These are phyloP conservation scores for Sminthopsis crassicaudata DNA, from an alignment of 2,113 vertebrate species.

Conservation along the genomic window DNA sequence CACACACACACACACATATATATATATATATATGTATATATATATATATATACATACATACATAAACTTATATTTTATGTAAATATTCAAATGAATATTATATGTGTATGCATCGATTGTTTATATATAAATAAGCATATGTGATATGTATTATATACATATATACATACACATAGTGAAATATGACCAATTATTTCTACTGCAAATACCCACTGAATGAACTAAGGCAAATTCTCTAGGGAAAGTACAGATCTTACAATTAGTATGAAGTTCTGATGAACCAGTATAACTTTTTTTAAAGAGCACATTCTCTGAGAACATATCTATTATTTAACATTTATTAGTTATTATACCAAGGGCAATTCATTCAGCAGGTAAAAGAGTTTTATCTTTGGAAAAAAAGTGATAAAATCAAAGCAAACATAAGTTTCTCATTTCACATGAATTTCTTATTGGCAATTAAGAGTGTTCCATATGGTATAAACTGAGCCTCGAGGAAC, in stretches of 20 bases:
- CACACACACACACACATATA: too few species aligned
- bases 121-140: not conserved
- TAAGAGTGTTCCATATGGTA: slow-evolving; percentile 17
- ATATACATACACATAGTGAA: not conserved
- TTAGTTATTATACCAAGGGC: not conserved
- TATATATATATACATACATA: not conserved
- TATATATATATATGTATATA: too few species aligned
- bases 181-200: not conserved
- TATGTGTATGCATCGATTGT: not conserved
- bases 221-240: not conserved
- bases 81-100: not conserved
- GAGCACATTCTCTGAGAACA: slow-evolving; percentile 4
- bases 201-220: not conserved
- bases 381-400: slow-evolving; percentile 58
- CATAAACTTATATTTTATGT: not conserved
- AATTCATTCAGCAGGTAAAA: slow-evolving; percentile 57
- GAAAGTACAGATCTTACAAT: slow-evolving; percentile 13
- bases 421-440: slow-evolving; percentile 46
- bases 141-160: too few species aligned
- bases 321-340: slow-evolving; percentile 44
- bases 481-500: slow-evolving; percentile 11
- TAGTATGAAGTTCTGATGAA: slow-evolving; percentile 2
- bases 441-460: slow-evolving; percentile 6
- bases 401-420: slow-evolving; percentile 57
- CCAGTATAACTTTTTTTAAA: not conserved